Evolutionary conservation across 2,888 invertebrate species (phyloP).

Genomic region (Ametastegia equiseti): DNA sequence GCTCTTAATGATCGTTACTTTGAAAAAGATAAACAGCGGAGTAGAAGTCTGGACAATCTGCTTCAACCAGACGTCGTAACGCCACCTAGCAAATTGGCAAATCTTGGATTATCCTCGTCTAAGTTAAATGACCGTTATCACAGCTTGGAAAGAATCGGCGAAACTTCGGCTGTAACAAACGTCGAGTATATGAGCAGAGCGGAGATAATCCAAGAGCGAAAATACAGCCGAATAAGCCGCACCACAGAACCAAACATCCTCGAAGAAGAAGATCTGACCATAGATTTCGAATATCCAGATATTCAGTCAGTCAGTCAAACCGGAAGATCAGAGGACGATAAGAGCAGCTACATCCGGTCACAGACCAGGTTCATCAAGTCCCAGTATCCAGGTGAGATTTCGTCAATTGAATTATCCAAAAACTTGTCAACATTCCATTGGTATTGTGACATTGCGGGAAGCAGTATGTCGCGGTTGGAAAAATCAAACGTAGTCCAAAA

Average conservation of each 20-base stretch:
- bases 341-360: constrained; percentile 76
- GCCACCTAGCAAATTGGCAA: constrained; percentile 81
- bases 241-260: constrained; percentile 73
- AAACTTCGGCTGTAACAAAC: constrained; percentile 68
- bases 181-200: constrained; percentile 74
- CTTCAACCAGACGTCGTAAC: constrained; percentile 81
- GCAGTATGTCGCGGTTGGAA: no score
- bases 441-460: not conserved
- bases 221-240: constrained; percentile 75
- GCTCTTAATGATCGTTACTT: constrained; percentile 94
- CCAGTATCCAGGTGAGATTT: constrained; percentile 82
- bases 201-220: constrained; percentile 74
- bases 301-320: constrained; percentile 76
- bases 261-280: constrained; percentile 72
- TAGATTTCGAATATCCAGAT: constrained; percentile 84
- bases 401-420: not conserved
- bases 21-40: constrained; percentile 88
- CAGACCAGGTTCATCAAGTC: constrained; percentile 89
- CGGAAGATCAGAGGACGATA: constrained; percentile 77
- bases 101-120: constrained; percentile 89
- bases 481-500: no score
- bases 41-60: constrained; percentile 89
- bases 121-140: constrained; percentile 93
- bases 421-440: not conserved
- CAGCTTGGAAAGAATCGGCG: constrained; percentile 83